Percentiles rank a stretch among this genome's conserved stretches.
Conservation (phyloP, 1,140 invertebrate genomes). For the Zophobas morio region DNA sequence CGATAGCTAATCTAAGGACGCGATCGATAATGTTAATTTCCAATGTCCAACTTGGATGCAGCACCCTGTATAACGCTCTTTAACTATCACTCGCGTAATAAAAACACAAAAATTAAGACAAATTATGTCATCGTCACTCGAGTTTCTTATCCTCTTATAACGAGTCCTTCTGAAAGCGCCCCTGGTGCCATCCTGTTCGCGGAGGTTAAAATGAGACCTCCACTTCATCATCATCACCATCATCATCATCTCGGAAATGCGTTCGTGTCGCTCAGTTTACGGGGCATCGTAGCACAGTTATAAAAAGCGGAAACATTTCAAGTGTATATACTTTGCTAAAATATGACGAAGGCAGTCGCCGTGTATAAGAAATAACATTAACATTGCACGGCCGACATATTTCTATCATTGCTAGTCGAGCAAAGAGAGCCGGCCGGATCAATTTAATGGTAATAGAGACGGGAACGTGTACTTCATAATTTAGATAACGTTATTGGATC, state of each 20-base stretch:
- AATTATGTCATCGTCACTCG: no score
- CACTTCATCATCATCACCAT: constrained; percentile 14
- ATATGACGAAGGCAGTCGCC: constrained; percentile 28
- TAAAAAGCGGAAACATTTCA: constrained; percentile 48
- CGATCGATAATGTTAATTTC: no score
- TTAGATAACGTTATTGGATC: constrained; percentile 53
- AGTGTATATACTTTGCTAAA: constrained; percentile 37
- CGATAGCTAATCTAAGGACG: no score
- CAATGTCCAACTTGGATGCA: no score
- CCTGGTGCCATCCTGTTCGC: background rate
- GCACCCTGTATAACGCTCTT: no score
- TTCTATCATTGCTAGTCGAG: constrained; percentile 39
- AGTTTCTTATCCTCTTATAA: background rate
- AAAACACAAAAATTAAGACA: no score
- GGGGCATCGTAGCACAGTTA: constrained; percentile 18
- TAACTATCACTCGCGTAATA: no score
- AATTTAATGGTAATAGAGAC: constrained; percentile 56
- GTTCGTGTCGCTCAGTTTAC: background rate
- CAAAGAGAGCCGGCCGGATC: constrained; percentile 46
- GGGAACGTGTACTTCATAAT: constrained; percentile 56
- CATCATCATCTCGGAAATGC: constrained; percentile 21
- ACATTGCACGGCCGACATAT: constrained; percentile 44
- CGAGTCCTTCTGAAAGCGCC: background rate
- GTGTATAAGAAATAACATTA: constrained; percentile 44
- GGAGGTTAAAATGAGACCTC: background rate